Conservation (phyloP, 2,797 vertebrate genomes). For the Adelosebastes latens region DNA sequence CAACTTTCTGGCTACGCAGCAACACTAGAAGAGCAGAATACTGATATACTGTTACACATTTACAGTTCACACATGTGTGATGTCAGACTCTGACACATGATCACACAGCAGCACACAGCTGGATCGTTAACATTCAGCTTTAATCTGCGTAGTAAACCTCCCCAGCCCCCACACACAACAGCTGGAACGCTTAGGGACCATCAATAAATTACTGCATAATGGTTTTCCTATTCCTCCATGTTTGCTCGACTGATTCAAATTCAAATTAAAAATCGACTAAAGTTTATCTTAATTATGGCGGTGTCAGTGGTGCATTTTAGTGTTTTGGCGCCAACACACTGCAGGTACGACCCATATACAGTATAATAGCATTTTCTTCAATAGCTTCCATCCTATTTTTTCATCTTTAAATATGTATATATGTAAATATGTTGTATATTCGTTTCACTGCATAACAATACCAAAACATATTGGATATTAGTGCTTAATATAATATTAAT, state of each 20-base stretch:
- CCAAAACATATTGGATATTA: not conserved
- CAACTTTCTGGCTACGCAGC: not conserved
- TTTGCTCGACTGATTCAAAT: not conserved
- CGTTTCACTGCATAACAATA: not conserved
- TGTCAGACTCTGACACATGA: not conserved
- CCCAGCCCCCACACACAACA: not conserved
- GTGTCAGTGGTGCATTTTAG: not conserved
- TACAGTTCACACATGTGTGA: not conserved
- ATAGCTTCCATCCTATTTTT: not conserved
- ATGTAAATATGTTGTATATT: not conserved
- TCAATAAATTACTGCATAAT: not conserved
- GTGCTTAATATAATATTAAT: not conserved
- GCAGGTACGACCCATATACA: not conserved
- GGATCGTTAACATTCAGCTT: not conserved
- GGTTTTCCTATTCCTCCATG: not conserved
- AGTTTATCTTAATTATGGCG: not conserved
- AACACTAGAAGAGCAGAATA: not conserved
- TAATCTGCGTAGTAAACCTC: not conserved
- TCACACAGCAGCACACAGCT: not conserved
- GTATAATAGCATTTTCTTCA: not conserved
- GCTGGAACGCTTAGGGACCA: not conserved
- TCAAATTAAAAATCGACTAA: not conserved
- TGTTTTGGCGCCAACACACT: not conserved
- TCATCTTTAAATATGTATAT: not conserved
- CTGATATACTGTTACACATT: not conserved